Percentiles rank a stretch among this genome's conserved stretches.
Conservation (phyloP, 2,113 vertebrate genomes). For the human region DNA sequence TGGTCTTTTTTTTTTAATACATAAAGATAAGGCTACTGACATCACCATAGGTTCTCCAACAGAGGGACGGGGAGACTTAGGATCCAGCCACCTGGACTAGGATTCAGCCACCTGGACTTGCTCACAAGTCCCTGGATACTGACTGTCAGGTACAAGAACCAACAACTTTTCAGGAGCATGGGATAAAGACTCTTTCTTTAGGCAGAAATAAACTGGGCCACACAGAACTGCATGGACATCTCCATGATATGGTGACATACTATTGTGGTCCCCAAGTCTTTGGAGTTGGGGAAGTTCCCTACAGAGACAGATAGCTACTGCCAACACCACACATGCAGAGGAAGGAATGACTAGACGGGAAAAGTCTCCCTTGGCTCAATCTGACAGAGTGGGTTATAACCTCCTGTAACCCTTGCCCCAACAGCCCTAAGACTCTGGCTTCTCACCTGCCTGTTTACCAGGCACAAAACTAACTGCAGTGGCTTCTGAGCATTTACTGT, state of each 20-base stretch:
- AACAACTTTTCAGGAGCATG: not conserved
- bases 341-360: not conserved
- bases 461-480: too few relatives aligned
- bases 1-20: not conserved
- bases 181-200: not conserved
- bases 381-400: not conserved
- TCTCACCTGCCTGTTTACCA: not conserved
- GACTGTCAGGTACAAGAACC: not conserved
- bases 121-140: not conserved
- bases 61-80: accelerated
- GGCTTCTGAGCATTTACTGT: not conserved
- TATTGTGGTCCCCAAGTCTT: accelerated
- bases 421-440: not conserved
- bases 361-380: not conserved
- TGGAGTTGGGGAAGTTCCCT: accelerated
- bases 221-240: accelerated
- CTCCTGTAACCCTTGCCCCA: not conserved
- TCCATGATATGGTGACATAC: accelerated
- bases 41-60: not conserved
- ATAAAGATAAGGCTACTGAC: not conserved
- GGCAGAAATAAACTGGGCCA: not conserved
- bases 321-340: accelerated
- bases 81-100: not conserved
- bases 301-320: not conserved
- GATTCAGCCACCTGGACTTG: not conserved